A percentile compares a stretch with the other conserved stretches of the same genome.
Evolutionary conservation across 2,797 vertebrate species (phyloP).

Genomic region (Otolemur crassicaudatus): DNA sequence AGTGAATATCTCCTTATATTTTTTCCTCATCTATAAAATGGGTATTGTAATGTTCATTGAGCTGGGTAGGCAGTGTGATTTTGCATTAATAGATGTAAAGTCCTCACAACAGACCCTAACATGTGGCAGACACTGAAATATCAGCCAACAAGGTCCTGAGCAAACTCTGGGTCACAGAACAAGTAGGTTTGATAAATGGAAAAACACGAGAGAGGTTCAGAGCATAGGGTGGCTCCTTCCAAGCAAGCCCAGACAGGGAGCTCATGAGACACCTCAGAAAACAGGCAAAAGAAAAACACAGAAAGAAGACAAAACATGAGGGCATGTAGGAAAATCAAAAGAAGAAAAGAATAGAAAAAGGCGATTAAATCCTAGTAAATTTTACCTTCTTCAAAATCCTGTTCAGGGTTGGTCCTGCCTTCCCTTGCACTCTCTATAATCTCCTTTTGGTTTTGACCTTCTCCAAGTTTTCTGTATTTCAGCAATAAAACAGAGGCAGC

Average conservation of each 20-base stretch:
- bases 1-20: background rate
- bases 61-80: background rate
- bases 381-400: slow-evolving; percentile 43
- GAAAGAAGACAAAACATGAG: background rate
- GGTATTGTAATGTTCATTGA: background rate
- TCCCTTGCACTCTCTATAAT: background rate
- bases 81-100: background rate
- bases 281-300: background rate
- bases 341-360: background rate
- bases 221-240: background rate
- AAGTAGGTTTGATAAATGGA: background rate
- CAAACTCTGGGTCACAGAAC: background rate
- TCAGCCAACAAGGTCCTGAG: background rate
- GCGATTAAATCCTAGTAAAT: slow-evolving; percentile 11
- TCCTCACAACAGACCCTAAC: background rate
- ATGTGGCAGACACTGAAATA: background rate
- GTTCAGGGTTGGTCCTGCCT: background rate
- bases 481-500: background rate
- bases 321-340: background rate
- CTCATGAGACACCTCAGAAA: background rate
- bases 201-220: background rate
- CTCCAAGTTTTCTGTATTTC: slow-evolving; percentile 9
- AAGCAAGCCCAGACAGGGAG: background rate
- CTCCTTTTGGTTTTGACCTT: slow-evolving; percentile 32
- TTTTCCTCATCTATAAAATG: background rate